Percentiles rank a stretch among this genome's conserved stretches.
phyloP scores from a whole-genome alignment of 2,113 vertebrate species.

The Rhabdomys dilectus region DNA sequence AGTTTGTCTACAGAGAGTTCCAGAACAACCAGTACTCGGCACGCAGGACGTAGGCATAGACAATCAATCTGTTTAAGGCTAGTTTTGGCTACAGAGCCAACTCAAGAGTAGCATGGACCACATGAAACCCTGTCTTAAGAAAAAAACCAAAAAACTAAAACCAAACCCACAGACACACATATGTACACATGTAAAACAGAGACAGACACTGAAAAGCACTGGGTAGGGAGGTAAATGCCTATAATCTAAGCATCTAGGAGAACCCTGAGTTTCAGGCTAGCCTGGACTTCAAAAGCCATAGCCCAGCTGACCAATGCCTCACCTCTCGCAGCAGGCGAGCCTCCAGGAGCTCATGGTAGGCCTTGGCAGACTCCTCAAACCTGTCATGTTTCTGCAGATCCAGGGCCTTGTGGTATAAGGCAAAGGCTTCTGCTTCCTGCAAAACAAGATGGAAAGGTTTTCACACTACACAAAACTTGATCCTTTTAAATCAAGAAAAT shows the following conservation, averaged over 20 bases:
- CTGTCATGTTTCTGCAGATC: constrained; percentile 98
- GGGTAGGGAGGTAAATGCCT: neutral
- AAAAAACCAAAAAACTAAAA: neutral
- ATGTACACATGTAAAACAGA: neutral
- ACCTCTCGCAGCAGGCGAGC: constrained; percentile 97
- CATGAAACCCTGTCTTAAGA: neutral
- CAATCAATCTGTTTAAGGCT: neutral
- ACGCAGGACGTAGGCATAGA: neutral
- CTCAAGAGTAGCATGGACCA: neutral
- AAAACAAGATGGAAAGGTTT: constrained; percentile 44
- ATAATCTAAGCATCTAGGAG: neutral
- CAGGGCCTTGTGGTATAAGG: constrained; percentile 97
- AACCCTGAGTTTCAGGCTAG: neutral
- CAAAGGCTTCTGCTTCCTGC: constrained; percentile 98
- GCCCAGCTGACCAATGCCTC: constrained; percentile 32
- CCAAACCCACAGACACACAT: neutral
- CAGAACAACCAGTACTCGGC: neutral
- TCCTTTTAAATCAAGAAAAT: constrained; percentile 22
- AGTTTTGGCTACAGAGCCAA: neutral
- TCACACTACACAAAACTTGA: neutral
- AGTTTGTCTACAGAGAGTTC: neutral
- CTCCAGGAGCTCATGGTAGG: constrained; percentile 97
- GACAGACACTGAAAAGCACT: neutral
- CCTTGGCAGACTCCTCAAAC: constrained; percentile 96
- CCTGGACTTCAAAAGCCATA: neutral